A percentile compares a stretch with the other conserved stretches of the same genome.
phyloP scores from a whole-genome alignment of 2,888 invertebrate genomes.

The Nemapogon koenigi region DNA sequence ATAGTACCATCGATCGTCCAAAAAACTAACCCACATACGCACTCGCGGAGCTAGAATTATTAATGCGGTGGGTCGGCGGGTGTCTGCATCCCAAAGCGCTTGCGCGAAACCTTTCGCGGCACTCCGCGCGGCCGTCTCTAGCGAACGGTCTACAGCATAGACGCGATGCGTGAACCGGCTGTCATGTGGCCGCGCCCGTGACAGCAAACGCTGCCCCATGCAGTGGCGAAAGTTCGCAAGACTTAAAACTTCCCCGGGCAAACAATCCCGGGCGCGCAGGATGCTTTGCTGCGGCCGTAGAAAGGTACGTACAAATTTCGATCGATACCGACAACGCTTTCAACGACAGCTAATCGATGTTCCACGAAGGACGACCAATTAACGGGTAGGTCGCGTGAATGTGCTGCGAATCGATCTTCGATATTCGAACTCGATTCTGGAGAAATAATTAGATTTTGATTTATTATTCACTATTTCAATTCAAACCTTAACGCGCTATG shows the following conservation, averaged over 20 bases:
- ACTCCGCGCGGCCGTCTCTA: constrained; percentile 59
- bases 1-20: constrained; percentile 62
- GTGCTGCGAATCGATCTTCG: constrained; percentile 12
- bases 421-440: background rate
- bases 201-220: constrained; percentile 69
- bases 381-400: constrained; percentile 13
- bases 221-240: constrained; percentile 86
- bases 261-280: constrained; percentile 77
- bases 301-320: constrained; percentile 75
- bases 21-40: constrained; percentile 66
- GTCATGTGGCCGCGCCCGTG: constrained; percentile 39
- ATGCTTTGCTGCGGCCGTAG: constrained; percentile 96
- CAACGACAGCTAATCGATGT: constrained; percentile 3
- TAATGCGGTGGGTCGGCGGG: constrained; percentile 27
- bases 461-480: background rate
- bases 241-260: constrained; percentile 74
- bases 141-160: constrained; percentile 51
- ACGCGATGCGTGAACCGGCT: constrained; percentile 33
- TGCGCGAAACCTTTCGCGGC: constrained; percentile 19
- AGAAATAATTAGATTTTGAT: background rate
- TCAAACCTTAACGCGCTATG: background rate
- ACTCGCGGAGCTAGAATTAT: constrained; percentile 63
- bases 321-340: constrained; percentile 35
- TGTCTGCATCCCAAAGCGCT: no score
- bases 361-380: constrained; percentile 6